Evolutionary conservation across 2,888 invertebrate species (phyloP), one percentile per base, ranked within the genome.

Genomic region (Balanococcus diminutus): DNA sequence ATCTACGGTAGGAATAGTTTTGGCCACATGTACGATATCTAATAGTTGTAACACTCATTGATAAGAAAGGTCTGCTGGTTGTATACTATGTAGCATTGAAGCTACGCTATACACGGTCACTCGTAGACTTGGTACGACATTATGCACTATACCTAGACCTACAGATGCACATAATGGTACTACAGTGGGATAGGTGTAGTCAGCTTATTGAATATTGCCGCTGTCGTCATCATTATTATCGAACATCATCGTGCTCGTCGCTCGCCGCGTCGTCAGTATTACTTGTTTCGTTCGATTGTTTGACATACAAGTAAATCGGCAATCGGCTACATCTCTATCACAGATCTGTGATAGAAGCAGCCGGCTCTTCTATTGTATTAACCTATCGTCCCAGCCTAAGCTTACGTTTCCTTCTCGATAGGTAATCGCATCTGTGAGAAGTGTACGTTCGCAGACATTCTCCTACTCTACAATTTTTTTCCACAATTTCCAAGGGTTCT

Each of bases 241-340:
- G 11, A 72, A 28, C 72, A 72, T 72, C 72, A 72, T 72, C 72
- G 32, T 31, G 28, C 16, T 72, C 72, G 46, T 46, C 46, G n/a
- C n/a, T n/a, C n/a, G n/a, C n/a, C n/a, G n/a, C n/a, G 72, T 72
- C 32, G 28, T 72, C 19, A 61, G 56, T 61, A 61, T 61, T 31
- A 72, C 72, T 72, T 72, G 72, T 72, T 72, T 72, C 72, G 72
- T 84, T 75, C 46, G 84, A 72, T 84, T 72, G 84, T 84, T 84
- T 39, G 75, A 72, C 84, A 56, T 46, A 46, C 46, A 46, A 46
- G 46, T 84, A 75, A 84, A 84, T 84, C 84, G 84, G 39, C 84
- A 72, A 75, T 84, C 84, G 84, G 84, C 72, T 72, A 84, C 84
- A 84, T 84, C 84, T 84, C 84, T 84, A 84, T 84, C 84, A 46